phyloP scores from a whole-genome alignment of 2,888 invertebrate species.

The Acronicta leporina region DNA sequence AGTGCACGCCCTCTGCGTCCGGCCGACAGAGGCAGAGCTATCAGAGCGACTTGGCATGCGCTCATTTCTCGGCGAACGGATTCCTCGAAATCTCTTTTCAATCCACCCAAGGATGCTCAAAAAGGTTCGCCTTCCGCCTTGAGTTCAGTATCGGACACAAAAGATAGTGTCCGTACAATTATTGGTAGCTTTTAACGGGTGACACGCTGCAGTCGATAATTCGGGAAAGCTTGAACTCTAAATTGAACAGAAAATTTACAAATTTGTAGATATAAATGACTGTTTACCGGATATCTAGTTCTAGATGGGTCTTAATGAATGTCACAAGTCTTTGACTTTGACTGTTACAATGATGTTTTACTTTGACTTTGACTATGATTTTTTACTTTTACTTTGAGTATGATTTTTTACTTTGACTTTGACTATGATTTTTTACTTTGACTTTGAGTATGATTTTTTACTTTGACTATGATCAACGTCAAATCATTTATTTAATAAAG shows the following conservation, averaged over 20 bases:
- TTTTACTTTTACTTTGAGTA: no score
- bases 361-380: no score
- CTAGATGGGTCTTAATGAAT: background rate
- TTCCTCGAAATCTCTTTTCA: conserved; percentile 56
- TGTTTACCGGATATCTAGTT: background rate
- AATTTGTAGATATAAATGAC: no score
- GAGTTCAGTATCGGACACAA: conserved; percentile 46
- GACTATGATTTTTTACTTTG: no score
- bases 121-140: conserved; percentile 35
- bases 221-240: no score
- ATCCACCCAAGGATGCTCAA: conserved; percentile 48
- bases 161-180: conserved; percentile 46
- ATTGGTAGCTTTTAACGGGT: conserved; percentile 18
- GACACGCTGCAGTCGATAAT: background rate
- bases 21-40: conserved; percentile 54
- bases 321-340: no score
- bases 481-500: no score
- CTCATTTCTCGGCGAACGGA: conserved; percentile 54
- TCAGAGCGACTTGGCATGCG: conserved; percentile 51
- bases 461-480: no score
- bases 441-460: no score
- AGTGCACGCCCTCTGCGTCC: conserved; percentile 60
- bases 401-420: no score
- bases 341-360: no score
- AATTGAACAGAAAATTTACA: no score